Percentiles rank a stretch among this genome's conserved stretches.
phyloP scores from a whole-genome alignment of 2,113 vertebrate genomes.

The Suricata suricatta region DNA sequence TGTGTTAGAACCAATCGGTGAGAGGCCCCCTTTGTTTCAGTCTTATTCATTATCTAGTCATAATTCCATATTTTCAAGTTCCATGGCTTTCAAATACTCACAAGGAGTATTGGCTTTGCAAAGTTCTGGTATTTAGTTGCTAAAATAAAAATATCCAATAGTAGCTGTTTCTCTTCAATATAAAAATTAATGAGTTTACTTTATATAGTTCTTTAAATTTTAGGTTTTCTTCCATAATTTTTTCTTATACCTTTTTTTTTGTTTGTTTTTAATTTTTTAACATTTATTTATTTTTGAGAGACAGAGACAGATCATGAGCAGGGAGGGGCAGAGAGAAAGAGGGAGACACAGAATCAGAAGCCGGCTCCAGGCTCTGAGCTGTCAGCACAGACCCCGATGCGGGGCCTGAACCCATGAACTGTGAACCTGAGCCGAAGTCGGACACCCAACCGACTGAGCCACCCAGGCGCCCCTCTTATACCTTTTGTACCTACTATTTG shows the following conservation, averaged over 20 bases:
- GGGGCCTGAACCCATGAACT: no score
- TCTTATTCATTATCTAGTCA: background rate
- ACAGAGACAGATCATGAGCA: no score
- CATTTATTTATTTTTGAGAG: no score
- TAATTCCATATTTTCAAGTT: background rate
- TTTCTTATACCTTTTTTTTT: no score
- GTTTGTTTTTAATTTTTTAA: no score
- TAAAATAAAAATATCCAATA: constrained; percentile 46
- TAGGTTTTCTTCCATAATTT: background rate
- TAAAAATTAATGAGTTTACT: constrained; percentile 1
- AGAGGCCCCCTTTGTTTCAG: background rate
- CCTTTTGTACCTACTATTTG: background rate
- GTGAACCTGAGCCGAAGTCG: no score
- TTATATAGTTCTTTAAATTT: background rate
- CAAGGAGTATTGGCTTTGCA: background rate
- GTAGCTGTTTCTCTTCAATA: background rate
- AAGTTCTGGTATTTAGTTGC: constrained; percentile 11
- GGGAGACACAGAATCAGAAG: no score
- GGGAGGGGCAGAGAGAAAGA: no score
- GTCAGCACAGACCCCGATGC: no score
- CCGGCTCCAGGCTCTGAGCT: no score
- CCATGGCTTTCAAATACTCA: background rate
- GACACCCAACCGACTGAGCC: no score
- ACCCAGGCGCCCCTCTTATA: background rate
- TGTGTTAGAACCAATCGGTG: background rate